Percentiles rank a stretch among this genome's conserved stretches.
These are phyloP conservation scores for Myripristis jacobus DNA, from an alignment of 2,797 vertebrate species.

Conservation along the genomic window DNA sequence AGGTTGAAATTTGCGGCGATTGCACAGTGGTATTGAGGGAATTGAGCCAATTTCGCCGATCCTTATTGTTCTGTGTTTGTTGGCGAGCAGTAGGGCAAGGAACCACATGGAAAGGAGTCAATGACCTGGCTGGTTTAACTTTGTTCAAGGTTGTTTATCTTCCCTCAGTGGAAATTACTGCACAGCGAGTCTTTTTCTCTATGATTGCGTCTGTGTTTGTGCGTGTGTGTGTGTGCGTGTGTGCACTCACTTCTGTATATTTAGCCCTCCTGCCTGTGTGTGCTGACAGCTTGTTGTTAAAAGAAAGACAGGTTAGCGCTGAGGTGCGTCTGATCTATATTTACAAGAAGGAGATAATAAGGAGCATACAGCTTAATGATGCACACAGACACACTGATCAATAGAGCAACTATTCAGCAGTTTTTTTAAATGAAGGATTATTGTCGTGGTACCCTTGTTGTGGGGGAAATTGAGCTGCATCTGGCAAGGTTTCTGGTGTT, in stretches of 20 bases:
- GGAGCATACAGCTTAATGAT: constrained; percentile 44
- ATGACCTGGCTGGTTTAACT: constrained; percentile 11
- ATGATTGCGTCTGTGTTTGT: neutral
- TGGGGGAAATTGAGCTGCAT: constrained; percentile 31
- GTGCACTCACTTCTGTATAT: neutral
- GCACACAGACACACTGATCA: constrained; percentile 44
- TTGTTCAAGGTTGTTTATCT: constrained; percentile 34
- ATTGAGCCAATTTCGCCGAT: constrained; percentile 4
- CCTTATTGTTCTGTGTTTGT: constrained; percentile 4
- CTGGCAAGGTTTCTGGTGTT: constrained; percentile 12
- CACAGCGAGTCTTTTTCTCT: neutral
- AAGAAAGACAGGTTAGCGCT: constrained; percentile 21
- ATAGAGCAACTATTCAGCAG: constrained; percentile 51
- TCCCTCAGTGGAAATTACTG: constrained; percentile 25
- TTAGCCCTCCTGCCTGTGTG: neutral
- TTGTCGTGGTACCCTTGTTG: constrained; percentile 30
- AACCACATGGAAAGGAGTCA: neutral
- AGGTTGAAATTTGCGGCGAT: neutral
- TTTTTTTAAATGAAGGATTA: constrained; percentile 53
- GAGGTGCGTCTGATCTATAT: constrained; percentile 41
- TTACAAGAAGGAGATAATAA: constrained; percentile 44
- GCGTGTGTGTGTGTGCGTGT: constrained; percentile 13
- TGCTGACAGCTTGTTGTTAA: constrained; percentile 26
- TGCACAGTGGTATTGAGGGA: neutral
- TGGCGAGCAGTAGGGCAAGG: neutral